Conservation (phyloP, 2,113 vertebrate genomes). For the Corythoichthys haematopterus region DNA sequence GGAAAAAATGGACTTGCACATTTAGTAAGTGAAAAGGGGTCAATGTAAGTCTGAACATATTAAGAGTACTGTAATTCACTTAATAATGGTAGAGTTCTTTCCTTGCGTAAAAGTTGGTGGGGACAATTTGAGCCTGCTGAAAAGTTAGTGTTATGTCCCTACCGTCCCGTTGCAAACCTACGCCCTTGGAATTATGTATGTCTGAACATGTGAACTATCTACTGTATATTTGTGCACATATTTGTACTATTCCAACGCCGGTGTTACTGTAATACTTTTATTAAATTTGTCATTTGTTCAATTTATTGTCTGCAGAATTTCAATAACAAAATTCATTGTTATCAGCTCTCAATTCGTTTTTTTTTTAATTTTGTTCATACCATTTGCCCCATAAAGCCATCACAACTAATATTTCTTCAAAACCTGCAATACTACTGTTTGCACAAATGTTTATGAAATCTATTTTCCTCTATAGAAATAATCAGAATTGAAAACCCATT, state of each 20-base stretch:
- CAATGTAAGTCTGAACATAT: too few relatives aligned
- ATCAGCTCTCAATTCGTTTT: background rate
- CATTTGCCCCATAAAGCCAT: background rate
- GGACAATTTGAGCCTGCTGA: too few relatives aligned
- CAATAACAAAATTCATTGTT: background rate
- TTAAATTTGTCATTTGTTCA: background rate
- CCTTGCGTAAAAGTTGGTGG: too few relatives aligned
- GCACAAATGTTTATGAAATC: background rate
- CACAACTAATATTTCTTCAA: background rate
- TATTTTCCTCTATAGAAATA: background rate
- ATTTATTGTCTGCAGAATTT: background rate
- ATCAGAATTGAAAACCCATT: background rate
- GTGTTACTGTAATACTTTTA: background rate
- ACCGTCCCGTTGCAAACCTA: too few relatives aligned
- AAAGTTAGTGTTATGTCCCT: too few relatives aligned
- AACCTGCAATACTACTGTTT: background rate
- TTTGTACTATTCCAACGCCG: constrained; percentile 3
- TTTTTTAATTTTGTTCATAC: background rate
- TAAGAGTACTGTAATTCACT: too few relatives aligned
- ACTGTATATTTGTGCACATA: constrained; percentile 27
- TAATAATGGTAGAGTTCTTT: too few relatives aligned
- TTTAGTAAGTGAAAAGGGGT: too few relatives aligned
- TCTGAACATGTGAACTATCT: constrained; percentile 37
- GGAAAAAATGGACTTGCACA: too few relatives aligned
- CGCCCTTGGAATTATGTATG: constrained; percentile 27